Evolutionary conservation across 1,140 invertebrate species (phyloP).

Genomic region (Caenorhabditis briggsae): DNA sequence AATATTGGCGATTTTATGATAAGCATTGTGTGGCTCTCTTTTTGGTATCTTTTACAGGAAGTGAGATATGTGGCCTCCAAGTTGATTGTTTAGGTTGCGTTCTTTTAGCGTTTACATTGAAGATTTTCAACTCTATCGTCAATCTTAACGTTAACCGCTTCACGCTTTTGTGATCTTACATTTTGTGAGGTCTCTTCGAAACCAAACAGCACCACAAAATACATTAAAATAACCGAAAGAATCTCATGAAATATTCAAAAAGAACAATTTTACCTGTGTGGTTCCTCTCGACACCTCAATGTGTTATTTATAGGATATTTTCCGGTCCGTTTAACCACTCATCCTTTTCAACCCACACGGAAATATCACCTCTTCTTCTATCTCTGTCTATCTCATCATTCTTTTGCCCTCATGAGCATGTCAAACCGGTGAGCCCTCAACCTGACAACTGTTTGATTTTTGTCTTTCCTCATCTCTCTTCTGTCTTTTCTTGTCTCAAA

Average conservation of each 20-base stretch:
- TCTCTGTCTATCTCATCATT: conserved; percentile 19
- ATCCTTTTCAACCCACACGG: conserved; percentile 43
- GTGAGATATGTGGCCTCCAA: no score
- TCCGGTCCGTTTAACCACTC: conserved; percentile 38
- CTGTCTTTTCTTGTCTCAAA: background rate
- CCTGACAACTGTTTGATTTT: conserved; percentile 38
- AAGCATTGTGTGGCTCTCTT: no score
- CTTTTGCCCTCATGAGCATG: conserved; percentile 27
- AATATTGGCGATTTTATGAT: no score
- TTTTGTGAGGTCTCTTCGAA: background rate
- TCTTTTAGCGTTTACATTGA: no score
- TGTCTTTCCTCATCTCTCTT: background rate
- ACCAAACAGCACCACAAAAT: background rate
- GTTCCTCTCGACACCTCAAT: conserved; percentile 20
- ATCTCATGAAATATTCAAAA: conserved; percentile 5
- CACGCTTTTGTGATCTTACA: no score
- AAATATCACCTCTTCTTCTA: background rate
- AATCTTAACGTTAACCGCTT: no score
- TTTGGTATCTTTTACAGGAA: no score
- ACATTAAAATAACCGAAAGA: background rate
- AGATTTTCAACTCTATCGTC: no score
- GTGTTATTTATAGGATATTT: conserved; percentile 40
- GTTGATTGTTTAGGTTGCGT: no score
- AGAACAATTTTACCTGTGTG: background rate
- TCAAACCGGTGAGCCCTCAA: background rate